Evolutionary conservation across 1,140 invertebrate species (phyloP).

Genomic region (Platorchestia sp.): DNA sequence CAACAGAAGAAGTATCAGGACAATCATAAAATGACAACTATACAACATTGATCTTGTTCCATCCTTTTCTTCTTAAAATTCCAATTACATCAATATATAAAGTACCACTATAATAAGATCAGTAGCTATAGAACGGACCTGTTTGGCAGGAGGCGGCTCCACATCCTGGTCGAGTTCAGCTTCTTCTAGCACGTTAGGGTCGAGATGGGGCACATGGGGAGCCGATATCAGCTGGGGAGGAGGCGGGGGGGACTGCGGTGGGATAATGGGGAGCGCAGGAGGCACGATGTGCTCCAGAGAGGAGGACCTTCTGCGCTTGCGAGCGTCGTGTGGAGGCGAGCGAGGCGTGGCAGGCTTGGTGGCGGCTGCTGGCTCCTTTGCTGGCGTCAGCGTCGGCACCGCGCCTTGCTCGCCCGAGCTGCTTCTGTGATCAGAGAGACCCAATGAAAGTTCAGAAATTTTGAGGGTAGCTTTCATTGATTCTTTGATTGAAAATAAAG

Average conservation of each 20-base stretch:
- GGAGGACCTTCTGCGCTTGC: background rate
- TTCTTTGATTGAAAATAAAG: too few species aligned
- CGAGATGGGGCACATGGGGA: background rate
- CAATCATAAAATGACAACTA: too few species aligned
- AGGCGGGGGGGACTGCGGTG: background rate
- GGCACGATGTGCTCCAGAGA: slow-evolving; percentile 23
- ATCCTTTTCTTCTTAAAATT: too few species aligned
- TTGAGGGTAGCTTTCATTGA: too few species aligned
- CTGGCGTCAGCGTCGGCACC: background rate
- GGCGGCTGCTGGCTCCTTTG: background rate
- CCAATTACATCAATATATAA: too few species aligned
- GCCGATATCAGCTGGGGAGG: background rate
- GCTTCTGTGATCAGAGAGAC: background rate
- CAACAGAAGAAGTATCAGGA: too few species aligned
- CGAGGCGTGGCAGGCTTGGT: background rate
- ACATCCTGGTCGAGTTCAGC: background rate
- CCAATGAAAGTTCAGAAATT: too few species aligned
- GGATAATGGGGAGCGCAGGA: background rate
- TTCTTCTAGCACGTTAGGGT: background rate
- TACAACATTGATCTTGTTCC: too few species aligned
- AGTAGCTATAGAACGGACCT: background rate
- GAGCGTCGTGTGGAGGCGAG: background rate
- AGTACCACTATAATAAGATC: too few species aligned
- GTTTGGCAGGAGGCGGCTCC: background rate
- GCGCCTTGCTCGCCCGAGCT: background rate